Evolutionary conservation across 2,113 vertebrate species (phyloP), one percentile per base, ranked within the genome.

Genomic region (Dasypus novemcinctus): DNA sequence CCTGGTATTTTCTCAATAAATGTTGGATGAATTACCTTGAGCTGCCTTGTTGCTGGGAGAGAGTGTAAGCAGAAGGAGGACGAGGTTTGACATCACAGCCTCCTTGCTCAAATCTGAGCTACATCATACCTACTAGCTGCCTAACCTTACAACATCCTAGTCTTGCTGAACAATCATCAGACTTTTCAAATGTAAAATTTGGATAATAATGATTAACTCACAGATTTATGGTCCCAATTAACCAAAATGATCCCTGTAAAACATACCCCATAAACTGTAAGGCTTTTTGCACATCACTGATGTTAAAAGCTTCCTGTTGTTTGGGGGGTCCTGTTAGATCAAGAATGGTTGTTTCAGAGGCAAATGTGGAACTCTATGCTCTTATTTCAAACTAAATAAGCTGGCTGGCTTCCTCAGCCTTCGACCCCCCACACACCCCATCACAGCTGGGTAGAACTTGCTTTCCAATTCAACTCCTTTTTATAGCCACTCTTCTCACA

Each of bases 401-500:
- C 31, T 78, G 54, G 11, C 29, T 72, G 46, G 38, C 54, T 85
- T 92, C 61, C 41, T 87, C 66, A 68, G 43, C 84, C 36, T 64
- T 18, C 71, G 83, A 82, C 83, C 78, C 82, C 90, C 72, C 7
- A 17, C 68, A 63, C 68, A 81, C 52, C 86, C 33, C 25, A 74
- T 87, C 94, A 96, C 96, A 97, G 96, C 95, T 95, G 95, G 93
- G 68, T 31, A 87, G 66, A 69, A 12, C 94, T 81, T 63, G 41
- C 72, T 91, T 92, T 96, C 85, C 14, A 11, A 94, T 93, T 96
- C 93, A 96, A 1, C 52, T 88, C 86, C 89, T 97, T 97, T 96
- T 96, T 94, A 96, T 96, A 96, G 93, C 71, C 72, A 72, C n/a
- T 95, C 85, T 92, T n/a, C 72, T 94, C 72, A 92, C 66, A 94